Percentiles rank a stretch among this genome's conserved stretches.
These are phyloP conservation scores for Manis pentadactyla DNA, from an alignment of 2,797 vertebrate species.

Conservation along the genomic window DNA sequence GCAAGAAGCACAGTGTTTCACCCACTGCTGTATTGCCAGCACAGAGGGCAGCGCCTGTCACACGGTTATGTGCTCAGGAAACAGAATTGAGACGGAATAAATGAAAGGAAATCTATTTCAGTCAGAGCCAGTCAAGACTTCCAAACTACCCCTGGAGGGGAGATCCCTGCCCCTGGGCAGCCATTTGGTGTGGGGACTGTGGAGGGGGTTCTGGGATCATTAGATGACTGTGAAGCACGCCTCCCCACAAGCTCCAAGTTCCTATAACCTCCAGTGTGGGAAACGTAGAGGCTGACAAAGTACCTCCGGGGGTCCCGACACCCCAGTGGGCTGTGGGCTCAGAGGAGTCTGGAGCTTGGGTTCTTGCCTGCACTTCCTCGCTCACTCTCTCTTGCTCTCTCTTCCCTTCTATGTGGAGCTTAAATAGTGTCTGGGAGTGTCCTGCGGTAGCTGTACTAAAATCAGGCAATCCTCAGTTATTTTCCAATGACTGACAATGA, in stretches of 20 bases:
- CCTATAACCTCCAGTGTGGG: not conserved
- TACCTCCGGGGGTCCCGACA: not conserved
- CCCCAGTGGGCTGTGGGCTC: not conserved
- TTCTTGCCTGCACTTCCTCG: not conserved
- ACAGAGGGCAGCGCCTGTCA: not conserved
- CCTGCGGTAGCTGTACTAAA: not conserved
- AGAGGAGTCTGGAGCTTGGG: not conserved
- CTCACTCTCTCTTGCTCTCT: not conserved
- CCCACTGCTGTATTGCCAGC: not conserved
- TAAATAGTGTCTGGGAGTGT: not conserved
- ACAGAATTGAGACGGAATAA: not conserved
- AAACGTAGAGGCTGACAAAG: not conserved
- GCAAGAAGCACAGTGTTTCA: not conserved
- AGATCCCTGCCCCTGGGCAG: not conserved
- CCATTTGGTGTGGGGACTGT: not conserved
- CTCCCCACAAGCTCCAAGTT: not conserved
- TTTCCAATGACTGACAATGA: not conserved
- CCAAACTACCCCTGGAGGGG: not conserved
- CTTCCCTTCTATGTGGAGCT: not conserved
- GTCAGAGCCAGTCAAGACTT: not conserved
- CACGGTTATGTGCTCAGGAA: conserved; percentile 1
- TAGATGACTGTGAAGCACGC: not conserved
- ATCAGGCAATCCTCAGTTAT: not conserved
- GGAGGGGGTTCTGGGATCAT: not conserved
- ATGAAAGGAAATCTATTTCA: not conserved